These are phyloP conservation scores for Triplophysa rosa DNA, from an alignment of 2,113 vertebrate genomes.

Conservation along the genomic window DNA sequence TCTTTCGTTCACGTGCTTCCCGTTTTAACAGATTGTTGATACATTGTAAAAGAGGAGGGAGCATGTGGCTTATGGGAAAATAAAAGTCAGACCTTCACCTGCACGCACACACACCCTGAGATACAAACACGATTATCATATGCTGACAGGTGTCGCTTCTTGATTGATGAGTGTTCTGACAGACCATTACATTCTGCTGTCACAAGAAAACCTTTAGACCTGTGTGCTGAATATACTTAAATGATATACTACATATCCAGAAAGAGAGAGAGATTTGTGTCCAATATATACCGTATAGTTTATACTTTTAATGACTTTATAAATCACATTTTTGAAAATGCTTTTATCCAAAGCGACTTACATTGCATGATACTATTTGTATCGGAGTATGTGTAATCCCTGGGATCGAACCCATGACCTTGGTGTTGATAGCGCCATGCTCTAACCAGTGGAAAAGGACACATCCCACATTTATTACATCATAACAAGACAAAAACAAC, in stretches of 20 bases:
- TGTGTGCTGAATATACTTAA: not conserved
- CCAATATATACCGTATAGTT: not conserved
- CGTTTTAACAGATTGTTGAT: conserved; percentile 46
- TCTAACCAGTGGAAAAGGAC: too few relatives aligned
- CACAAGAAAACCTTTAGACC: conserved; percentile 25
- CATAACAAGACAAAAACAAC: conserved; percentile 18
- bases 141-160: conserved; percentile 4
- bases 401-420: too few relatives aligned
- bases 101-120: not conserved
- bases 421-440: too few relatives aligned
- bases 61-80: conserved; percentile 59
- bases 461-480: not conserved
- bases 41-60: conserved; percentile 26
- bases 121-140: conserved; percentile 48
- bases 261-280: not conserved
- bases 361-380: too few relatives aligned
- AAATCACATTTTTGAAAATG: not conserved
- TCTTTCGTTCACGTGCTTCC: conserved; percentile 7
- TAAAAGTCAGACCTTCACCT: conserved; percentile 45
- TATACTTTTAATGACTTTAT: conserved; percentile 1
- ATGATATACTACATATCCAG: not conserved
- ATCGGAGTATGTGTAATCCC: too few relatives aligned
- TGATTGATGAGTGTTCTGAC: conserved; percentile 53
- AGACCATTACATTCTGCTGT: conserved; percentile 22
- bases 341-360: too few relatives aligned